Conservation (phyloP, 2,888 invertebrate genomes). For the Phytoseiulus persimilis region DNA sequence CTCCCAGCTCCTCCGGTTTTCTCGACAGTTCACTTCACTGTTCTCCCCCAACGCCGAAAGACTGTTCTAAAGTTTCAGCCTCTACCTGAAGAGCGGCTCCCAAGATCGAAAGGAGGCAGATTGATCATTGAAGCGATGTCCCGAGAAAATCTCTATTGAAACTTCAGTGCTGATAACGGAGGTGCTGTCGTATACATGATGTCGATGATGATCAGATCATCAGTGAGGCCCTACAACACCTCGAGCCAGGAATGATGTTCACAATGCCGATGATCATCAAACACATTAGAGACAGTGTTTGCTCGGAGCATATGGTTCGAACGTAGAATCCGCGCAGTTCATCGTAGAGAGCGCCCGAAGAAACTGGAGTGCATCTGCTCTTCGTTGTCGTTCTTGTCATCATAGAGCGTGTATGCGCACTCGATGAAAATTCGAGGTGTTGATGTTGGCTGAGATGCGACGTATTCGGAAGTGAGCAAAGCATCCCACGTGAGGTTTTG, state of each 20-base stretch:
- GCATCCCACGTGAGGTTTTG: not conserved
- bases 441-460: not conserved
- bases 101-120: too few species aligned
- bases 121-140: too few species aligned
- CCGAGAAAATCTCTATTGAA: too few species aligned
- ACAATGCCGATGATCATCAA: not conserved
- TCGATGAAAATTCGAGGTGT: not conserved
- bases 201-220: not conserved
- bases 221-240: not conserved
- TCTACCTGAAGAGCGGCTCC: too few species aligned
- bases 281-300: not conserved
- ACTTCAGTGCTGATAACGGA: not conserved
- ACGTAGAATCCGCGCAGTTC: not conserved
- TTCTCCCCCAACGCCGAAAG: too few species aligned
- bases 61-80: too few species aligned
- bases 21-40: too few species aligned
- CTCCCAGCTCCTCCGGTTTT: too few species aligned
- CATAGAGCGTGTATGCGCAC: not conserved
- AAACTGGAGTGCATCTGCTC: not conserved
- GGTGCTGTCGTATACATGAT: not conserved
- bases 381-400: not conserved
- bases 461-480: not conserved
- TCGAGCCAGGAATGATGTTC: not conserved
- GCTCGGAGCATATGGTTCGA: not conserved
- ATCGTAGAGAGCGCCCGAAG: not conserved